A percentile compares a stretch with the other conserved stretches of the same genome.
These are phyloP conservation scores for Plutella xylostella DNA, from an alignment of 2,888 invertebrate genomes.

Conservation along the genomic window DNA sequence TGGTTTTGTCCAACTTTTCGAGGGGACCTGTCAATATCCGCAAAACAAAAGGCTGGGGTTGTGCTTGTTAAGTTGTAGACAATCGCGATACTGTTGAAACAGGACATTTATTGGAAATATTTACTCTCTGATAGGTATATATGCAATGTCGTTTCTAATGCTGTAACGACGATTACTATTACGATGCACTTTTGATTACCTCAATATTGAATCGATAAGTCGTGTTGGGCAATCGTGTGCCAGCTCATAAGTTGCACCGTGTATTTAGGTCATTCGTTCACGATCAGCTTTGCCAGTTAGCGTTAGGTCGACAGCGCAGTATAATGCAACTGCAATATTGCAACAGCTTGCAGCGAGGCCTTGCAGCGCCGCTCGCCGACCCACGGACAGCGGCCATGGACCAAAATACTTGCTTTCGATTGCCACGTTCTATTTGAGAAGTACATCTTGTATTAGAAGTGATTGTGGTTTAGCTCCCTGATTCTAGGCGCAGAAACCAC, in stretches of 20 bases:
- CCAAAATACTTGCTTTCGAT: constrained; percentile 58
- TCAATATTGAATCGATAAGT: too few relatives aligned
- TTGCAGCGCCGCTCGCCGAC: constrained; percentile 53
- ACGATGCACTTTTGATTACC: too few relatives aligned
- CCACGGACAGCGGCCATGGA: constrained; percentile 52
- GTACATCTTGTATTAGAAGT: constrained; percentile 6
- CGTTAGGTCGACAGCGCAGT: background rate
- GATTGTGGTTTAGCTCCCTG: constrained; percentile 2
- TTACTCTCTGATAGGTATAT: too few relatives aligned
- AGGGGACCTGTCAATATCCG: constrained; percentile 32
- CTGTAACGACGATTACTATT: too few relatives aligned
- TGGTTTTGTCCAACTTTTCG: constrained; percentile 28
- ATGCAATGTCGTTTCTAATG: too few relatives aligned
- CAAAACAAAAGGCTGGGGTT: constrained; percentile 32
- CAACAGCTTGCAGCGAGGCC: constrained; percentile 33
- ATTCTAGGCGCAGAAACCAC: constrained; percentile 1
- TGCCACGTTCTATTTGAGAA: constrained; percentile 10
- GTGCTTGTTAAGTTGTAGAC: too few relatives aligned
- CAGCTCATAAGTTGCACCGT: too few relatives aligned
- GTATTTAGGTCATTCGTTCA: too few relatives aligned
- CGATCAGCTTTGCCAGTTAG: too few relatives aligned
- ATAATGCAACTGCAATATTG: constrained; percentile 7
- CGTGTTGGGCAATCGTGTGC: too few relatives aligned
- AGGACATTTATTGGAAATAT: too few relatives aligned
- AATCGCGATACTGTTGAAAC: too few relatives aligned